Evolutionary conservation across 2,888 invertebrate genomes (phyloP).

Genomic region (Cataglyphis rosenhaueri): DNA sequence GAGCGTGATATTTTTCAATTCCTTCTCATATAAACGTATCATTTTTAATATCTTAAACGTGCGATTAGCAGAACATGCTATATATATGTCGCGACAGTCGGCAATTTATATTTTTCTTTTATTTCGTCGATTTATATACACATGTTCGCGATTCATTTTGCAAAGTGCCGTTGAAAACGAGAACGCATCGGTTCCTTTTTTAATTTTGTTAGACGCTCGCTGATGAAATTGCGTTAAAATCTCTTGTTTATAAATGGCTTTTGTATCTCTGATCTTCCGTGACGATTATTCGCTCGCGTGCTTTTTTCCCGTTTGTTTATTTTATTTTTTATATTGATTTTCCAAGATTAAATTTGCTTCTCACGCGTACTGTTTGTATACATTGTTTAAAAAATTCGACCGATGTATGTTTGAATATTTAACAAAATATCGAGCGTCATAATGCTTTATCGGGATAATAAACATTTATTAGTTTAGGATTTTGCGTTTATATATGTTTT

Average conservation of each 20-base stretch:
- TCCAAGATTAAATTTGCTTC: conserved; percentile 42
- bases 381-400: conserved; percentile 16
- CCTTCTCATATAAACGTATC: not conserved
- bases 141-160: conserved; percentile 29
- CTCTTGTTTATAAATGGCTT: conserved; percentile 31
- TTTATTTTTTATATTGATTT: conserved; percentile 18
- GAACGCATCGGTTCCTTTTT: conserved; percentile 11
- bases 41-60: conserved; percentile 20
- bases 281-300: not conserved
- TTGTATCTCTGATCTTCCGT: not conserved
- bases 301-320: not conserved
- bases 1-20: conserved; percentile 15
- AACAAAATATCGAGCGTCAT: conserved; percentile 24
- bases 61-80: conserved; percentile 27
- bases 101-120: conserved; percentile 19
- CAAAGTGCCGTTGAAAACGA: conserved; percentile 34
- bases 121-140: not conserved
- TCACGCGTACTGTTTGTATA: not conserved
- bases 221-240: conserved; percentile 44
- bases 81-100: not conserved
- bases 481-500: not conserved
- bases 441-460: not conserved
- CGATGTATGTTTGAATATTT: conserved; percentile 15
- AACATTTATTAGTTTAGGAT: not conserved
- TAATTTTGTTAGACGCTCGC: conserved; percentile 32